Conservation (phyloP, 2,888 invertebrate species). For the Stenotaenia linearis region DNA sequence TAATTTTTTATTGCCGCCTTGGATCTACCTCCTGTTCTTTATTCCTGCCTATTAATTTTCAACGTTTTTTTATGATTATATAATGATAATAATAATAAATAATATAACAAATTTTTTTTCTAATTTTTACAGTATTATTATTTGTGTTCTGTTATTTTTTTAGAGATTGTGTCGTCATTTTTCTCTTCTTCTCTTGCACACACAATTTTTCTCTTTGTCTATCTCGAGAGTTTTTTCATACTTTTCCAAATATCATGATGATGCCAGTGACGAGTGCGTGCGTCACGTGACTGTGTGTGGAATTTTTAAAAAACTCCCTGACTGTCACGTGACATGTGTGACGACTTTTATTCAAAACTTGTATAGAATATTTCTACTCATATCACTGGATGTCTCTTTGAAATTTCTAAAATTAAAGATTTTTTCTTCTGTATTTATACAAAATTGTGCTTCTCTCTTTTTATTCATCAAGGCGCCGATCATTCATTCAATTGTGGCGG, state of each 20-base stretch:
- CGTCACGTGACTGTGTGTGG: conserved; percentile 24
- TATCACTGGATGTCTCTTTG: conserved; percentile 37
- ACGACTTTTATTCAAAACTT: conserved; percentile 32
- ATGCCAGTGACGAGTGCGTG: conserved; percentile 26
- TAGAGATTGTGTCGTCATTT: conserved; percentile 7
- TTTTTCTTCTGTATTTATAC: conserved; percentile 33
- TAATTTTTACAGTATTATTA: conserved; percentile 3
- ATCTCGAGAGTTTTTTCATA: conserved; percentile 26
- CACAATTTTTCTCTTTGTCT: conserved; percentile 24
- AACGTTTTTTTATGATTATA: conserved; percentile 1
- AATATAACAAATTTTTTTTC: not conserved
- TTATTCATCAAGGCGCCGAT: conserved; percentile 12
- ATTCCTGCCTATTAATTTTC: conserved; percentile 14
- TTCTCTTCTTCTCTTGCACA: conserved; percentile 20
- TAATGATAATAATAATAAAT: conserved; percentile 4
- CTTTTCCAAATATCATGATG: conserved; percentile 26
- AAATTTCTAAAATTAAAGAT: conserved; percentile 38
- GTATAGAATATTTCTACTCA: conserved; percentile 38
- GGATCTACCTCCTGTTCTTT: conserved; percentile 20
- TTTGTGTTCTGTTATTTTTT: not conserved
- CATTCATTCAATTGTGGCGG: not conserved
- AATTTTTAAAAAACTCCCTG: conserved; percentile 27
- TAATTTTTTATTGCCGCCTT: conserved; percentile 13
- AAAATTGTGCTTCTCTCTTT: conserved; percentile 27
- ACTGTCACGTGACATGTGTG: conserved; percentile 1